Evolutionary conservation across 2,888 invertebrate species (phyloP).

Genomic region (Drosophila kuntzei): DNA sequence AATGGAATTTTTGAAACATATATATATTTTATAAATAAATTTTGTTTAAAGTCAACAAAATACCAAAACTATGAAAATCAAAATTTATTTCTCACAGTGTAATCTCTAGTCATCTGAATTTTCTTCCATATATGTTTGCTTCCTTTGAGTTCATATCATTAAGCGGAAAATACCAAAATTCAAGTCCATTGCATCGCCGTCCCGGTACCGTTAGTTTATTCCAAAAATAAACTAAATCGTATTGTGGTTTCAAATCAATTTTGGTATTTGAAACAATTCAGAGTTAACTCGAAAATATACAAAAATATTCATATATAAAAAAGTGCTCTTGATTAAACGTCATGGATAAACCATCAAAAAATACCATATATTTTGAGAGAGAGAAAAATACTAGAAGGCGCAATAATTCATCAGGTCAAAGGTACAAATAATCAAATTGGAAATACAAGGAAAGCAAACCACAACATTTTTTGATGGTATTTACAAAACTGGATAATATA

Average conservation of each 20-base stretch:
- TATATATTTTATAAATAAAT: constrained; percentile 24
- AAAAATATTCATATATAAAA: constrained; percentile 6
- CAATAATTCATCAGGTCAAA: constrained; percentile 57
- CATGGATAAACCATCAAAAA: constrained; percentile 23
- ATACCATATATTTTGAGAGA: constrained; percentile 34
- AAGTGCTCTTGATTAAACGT: constrained; percentile 49
- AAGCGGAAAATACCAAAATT: constrained; percentile 17
- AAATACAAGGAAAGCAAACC: constrained; percentile 43
- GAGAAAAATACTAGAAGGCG: constrained; percentile 28
- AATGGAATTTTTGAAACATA: constrained; percentile 15
- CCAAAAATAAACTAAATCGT: constrained; percentile 6
- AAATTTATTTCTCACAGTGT: constrained; percentile 26
- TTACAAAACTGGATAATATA: constrained; percentile 54
- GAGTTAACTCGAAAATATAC: constrained; percentile 11
- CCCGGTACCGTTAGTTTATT: constrained; percentile 42
- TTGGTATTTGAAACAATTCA: constrained; percentile 31
- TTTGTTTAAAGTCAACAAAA: constrained; percentile 17
- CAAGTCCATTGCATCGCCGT: constrained; percentile 73
- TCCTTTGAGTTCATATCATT: constrained; percentile 22
- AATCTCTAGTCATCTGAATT: constrained; percentile 36
- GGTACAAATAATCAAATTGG: constrained; percentile 66
- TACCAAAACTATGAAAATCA: background rate
- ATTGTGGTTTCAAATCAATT: constrained; percentile 61
- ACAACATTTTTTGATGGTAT: constrained; percentile 65
- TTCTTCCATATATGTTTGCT: constrained; percentile 38